Evolutionary conservation across 2,888 invertebrate genomes (phyloP), one percentile per base, ranked within the genome.

Genomic region (Pegoplata infirma): DNA sequence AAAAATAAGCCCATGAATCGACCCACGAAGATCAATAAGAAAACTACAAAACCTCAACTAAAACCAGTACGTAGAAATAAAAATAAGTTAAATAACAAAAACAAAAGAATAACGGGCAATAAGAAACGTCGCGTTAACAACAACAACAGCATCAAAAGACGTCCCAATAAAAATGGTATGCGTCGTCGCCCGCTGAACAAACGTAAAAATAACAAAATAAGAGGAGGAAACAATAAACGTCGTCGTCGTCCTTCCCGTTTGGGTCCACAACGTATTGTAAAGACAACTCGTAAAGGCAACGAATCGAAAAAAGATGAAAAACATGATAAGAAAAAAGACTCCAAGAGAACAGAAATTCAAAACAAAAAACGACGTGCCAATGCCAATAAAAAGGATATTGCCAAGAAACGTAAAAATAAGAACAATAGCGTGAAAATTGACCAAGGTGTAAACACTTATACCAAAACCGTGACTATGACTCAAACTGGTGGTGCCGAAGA

Each of bases 401-500:
- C 46, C 8, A 68, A 58, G 2, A 80, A 63, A 14, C 64, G 64
- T 5, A 75, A 64, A 16, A 51, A 77, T 0, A 49, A 55, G 6
- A 76, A 75, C 12, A 58, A 69, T 10, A 7, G 12, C 6, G 19
- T 67, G 1, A 8, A 59, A 10, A 49, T 44, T 36, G 49, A 79
- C 19, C 36, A 78, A 28, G 76, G 73, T 1, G 23, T 23, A 1
- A 46, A 66, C 3, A 74, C 55, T 4, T 76, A 44, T 21, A 80
- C 79, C 4, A 67, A 64, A 25, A 76, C 80, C 2, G 53, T 68
- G 21, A 80, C 79, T n/a, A 19, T 40, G 12, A 77, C 80, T 0
- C n/a, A 67, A 0, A 77, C 74, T 0, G 66, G 56, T 2, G 56
- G 76, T 8, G 68, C 75, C 1, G 56, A 64, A 21, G 72, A 58